Base-by-base conservation (phyloP, 2,888 invertebrate species). In the Panorpa germanica region DNA sequence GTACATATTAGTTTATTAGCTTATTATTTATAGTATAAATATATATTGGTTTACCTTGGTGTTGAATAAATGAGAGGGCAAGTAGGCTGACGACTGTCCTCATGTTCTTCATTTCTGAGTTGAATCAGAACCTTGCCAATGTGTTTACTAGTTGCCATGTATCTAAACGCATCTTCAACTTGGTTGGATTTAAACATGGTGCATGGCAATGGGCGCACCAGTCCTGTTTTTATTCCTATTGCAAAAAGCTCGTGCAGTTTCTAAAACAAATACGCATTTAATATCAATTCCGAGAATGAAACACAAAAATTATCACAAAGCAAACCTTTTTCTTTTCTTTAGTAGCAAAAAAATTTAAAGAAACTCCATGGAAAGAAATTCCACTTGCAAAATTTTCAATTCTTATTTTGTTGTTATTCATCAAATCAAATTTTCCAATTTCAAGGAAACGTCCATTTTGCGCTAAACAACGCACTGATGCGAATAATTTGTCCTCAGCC, bases 361-460 rank as follows among this genome's bases (percentile, higher is more conserved):
- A n/a, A n/a, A n/a, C n/a, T n/a, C n/a, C n/a, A 57, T 91, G 88
- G 70, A 91, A 85, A 12, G 82, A 71, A 12, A 81, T 77, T 52
- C 91, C 90, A 51, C 82, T 86, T 45, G 90, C 57, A 59, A 91
- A 85, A 11, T 88, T 46, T 3, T 81, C 63, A 90, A 91, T 88
- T 34, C 88, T 86, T 53, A 90, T 57, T n/a, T 73, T 59, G 3
- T 72, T 70, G 54, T 91, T 77, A 48, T 82, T 82, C 27, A 85
- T 77, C 33, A 91, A 59, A 55, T 91, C 90, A 39, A 75, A 81
- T 56, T 91, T 91, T 44, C 91, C 91, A 47, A 91, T 91, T 62
- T 93, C 91, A 33, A 90, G 63, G 64, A 91, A 91, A 36, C 86
- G 67, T 18, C 90, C 91, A 48, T 83, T 81, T 40, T 66, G 60